Percentiles rank a stretch among this genome's conserved stretches.
Evolutionary conservation across 2,797 vertebrate species (phyloP).

Genomic region (Lacerta agilis): DNA sequence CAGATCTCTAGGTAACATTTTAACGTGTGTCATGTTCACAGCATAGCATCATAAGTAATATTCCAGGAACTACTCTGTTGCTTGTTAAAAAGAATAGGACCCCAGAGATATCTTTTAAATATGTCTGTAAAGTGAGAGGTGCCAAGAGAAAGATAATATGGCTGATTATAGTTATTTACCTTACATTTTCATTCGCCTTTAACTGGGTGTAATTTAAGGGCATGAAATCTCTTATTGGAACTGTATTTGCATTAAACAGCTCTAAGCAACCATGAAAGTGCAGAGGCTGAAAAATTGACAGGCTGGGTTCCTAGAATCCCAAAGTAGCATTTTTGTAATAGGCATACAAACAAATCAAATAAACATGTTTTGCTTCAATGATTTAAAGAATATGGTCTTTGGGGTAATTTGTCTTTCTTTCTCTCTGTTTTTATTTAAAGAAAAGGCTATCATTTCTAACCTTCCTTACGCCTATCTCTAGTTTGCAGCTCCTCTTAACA

Average conservation of each 20-base stretch:
- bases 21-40: constrained; percentile 81
- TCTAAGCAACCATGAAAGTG: constrained; percentile 86
- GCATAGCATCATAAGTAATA: constrained; percentile 81
- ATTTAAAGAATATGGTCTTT: constrained; percentile 84
- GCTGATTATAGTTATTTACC: constrained; percentile 89
- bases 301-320: constrained; percentile 83
- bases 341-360: constrained; percentile 86
- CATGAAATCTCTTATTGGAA: constrained; percentile 88
- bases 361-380: constrained; percentile 86
- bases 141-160: constrained; percentile 86
- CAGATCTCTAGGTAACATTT: constrained; percentile 83
- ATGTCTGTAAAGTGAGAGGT: constrained; percentile 85
- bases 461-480: constrained; percentile 78
- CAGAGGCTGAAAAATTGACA: constrained; percentile 85
- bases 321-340: constrained; percentile 86
- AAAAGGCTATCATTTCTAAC: constrained; percentile 77
- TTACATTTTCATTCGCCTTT: constrained; percentile 87
- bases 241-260: constrained; percentile 86
- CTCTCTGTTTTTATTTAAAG: constrained; percentile 3
- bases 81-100: constrained; percentile 85
- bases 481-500: constrained; percentile 77
- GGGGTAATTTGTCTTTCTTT: constrained; percentile 80
- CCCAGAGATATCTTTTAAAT: constrained; percentile 84
- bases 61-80: constrained; percentile 79
- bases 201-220: constrained; percentile 87